Base-by-base conservation (phyloP, 2,888 invertebrate genomes). In the Himalopsyche japonica region DNA sequence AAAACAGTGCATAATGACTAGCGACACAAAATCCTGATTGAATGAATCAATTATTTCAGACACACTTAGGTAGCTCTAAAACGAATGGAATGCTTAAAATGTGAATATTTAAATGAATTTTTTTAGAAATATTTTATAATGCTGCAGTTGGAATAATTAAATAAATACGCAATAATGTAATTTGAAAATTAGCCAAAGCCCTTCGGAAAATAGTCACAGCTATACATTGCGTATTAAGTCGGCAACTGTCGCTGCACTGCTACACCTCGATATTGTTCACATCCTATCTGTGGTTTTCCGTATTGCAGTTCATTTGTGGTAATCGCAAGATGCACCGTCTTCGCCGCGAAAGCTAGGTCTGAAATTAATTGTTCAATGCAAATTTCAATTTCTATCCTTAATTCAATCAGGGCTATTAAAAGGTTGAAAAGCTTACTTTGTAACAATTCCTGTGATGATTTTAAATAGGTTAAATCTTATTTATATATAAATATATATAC, bases 391-490 rank as follows among this genome's bases (percentile, higher is more conserved):
- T 77, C 43, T n/a, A 43, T 37, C 24, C 43, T n/a, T 7, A 64
- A 82, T 77, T 79, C 82, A 83, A 79, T 80, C 79, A 83, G 57
- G 57, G 57, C 57, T 57, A 82, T 82, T 79, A 80, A 48, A 79
- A 83, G 32, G 48, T 57, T 79, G 83, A 79, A 76, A 83, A 83
- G 83, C 76, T 64, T 64, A 48, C 32, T 83, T 84, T 81, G 77
- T 81, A 84, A 84, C 76, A 49, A 84, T 82, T 84, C 84, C 84
- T 84, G 84, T 84, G 84, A 84, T 84, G 80, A 84, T 81, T 82
- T 84, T 82, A 82, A 82, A 82, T 84, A 84, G 84, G 79, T 82
- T 84, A 70, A 81, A 80, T 78, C 81, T 78, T 81, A 84, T 81
- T 78, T 81, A 84, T 81, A 84, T 64, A 83, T 80, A 78, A 78